A percentile compares a stretch with the other conserved stretches of the same genome.
Conservation (phyloP, 2,888 invertebrate genomes). For the Agapostemon virescens region DNA sequence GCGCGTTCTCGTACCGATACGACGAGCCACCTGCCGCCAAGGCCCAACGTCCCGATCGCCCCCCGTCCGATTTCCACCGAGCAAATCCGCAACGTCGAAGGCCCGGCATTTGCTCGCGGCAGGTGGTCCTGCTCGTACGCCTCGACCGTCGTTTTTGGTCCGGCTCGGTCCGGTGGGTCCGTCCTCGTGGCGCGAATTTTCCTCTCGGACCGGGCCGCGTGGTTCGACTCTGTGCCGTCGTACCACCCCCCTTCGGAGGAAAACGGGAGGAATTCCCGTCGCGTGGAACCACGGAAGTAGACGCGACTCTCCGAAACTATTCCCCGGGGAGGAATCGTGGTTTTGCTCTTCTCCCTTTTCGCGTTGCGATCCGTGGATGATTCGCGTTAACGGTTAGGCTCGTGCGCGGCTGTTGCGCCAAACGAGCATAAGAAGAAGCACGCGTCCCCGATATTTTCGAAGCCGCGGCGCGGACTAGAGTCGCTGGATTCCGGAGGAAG, state of each 20-base stretch:
- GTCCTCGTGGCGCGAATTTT: neutral
- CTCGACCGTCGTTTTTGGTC: neutral
- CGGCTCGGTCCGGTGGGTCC: too few relatives aligned
- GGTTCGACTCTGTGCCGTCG: too few relatives aligned
- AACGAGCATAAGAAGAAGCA: conserved; percentile 28
- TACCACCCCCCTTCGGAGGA: neutral
- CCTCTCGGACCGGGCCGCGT: too few relatives aligned
- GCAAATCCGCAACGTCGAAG: conserved; percentile 14
- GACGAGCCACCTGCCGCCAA: conserved; percentile 16
- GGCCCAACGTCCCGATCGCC: conserved; percentile 1
- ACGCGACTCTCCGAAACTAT: conserved; percentile 19
- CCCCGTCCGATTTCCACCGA: conserved; percentile 41
- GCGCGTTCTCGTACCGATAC: neutral
- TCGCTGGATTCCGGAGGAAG: conserved; percentile 10
- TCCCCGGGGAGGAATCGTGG: conserved; percentile 17
- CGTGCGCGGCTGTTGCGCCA: conserved; percentile 31
- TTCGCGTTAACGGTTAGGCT: conserved; percentile 42
- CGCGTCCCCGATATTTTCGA: conserved; percentile 35
- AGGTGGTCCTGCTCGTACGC: conserved; percentile 6
- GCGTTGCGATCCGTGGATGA: conserved; percentile 42
- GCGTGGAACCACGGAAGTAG: conserved; percentile 19
- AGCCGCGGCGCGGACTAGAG: neutral
- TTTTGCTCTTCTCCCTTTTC: neutral
- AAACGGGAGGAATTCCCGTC: conserved; percentile 22
- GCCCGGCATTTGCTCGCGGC: conserved; percentile 26